A percentile compares a stretch with the other conserved stretches of the same genome.
Evolutionary conservation across 2,888 invertebrate genomes (phyloP).

Genomic region (Deroplatys truncata): DNA sequence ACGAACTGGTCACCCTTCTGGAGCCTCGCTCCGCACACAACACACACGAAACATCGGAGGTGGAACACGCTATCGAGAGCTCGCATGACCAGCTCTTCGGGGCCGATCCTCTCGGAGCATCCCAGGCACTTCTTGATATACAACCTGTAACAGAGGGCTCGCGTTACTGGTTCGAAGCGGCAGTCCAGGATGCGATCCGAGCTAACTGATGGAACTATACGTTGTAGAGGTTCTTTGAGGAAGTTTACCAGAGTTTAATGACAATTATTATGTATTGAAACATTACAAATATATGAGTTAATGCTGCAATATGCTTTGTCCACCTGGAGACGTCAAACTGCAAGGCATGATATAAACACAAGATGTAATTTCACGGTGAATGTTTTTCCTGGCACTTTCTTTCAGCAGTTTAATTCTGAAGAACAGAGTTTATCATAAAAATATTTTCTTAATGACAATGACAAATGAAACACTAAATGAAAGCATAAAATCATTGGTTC

Average conservation of each 20-base stretch:
- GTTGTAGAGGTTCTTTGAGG: neutral
- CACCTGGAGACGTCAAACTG: no score
- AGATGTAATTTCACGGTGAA: no score
- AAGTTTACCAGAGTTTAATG: neutral
- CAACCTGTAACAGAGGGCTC: slow-evolving; percentile 49
- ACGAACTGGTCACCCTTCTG: slow-evolving; percentile 81
- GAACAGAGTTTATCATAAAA: no score
- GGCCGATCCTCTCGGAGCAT: slow-evolving; percentile 64
- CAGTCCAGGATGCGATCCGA: neutral
- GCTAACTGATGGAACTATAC: neutral
- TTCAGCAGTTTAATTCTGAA: no score
- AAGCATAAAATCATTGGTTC: no score
- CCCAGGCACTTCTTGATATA: slow-evolving; percentile 71
- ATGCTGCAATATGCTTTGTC: no score
- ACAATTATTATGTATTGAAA: no score
- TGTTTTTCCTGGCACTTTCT: no score
- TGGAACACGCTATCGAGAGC: slow-evolving; percentile 72
- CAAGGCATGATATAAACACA: no score
- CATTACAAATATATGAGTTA: no score
- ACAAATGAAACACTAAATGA: no score
- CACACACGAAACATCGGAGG: slow-evolving; percentile 73
- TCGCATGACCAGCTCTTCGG: slow-evolving; percentile 77
- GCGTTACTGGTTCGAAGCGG: neutral
- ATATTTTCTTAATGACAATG: no score
- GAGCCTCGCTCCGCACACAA: slow-evolving; percentile 68